Base-by-base conservation (phyloP, 2,888 invertebrate genomes). In the Lochmaea capreae region DNA sequence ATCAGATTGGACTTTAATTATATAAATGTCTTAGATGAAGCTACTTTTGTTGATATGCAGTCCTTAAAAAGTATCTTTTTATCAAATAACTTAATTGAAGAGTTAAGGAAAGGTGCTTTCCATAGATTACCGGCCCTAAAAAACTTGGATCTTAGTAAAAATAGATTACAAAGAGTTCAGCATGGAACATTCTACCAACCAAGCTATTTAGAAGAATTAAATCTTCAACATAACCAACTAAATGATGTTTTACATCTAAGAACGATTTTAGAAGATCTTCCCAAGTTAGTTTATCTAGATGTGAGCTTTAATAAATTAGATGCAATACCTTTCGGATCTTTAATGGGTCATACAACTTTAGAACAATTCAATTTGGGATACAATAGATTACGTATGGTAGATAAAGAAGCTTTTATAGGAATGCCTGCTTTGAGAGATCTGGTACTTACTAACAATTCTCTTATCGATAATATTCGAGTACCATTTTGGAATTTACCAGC, bases 401-500 rank as follows among this genome's bases (percentile, higher is more conserved):
- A 95, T 81, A 89, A 93, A 54, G 94, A 95, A 83, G 93, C 95
- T 0, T 93, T 97, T 83, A 91, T 92, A 84, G 93, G 93, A 16
- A 93, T 97, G 93, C 95, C 95, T 0, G 93, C 95, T 0, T 87
- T 97, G 52, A 89, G 95, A 79, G 95, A 96, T 83, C 88, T 97
- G 49, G 91, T 95, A 80, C 88, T 97, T 74, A 91, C 92, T 78
- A 96, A 96, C 82, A 97, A 97, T 84, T 95, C 95, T 2, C 86
- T 97, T 42, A 90, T 91, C 1, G 93, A 94, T 83, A 88, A 92
- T 67, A 88, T 93, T 62, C 92, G 93, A 76, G 90, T 92, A 65
- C 95, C 95, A 0, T 92, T 94, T 83, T 96, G 95, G 95, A 94
- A 95, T 87, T 88, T 96, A 61, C 95, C 95, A 0, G 92, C 93